Percentiles rank a stretch among this genome's conserved stretches.
Conservation (phyloP, 2,888 invertebrate genomes). For the Onchidella celtica region DNA sequence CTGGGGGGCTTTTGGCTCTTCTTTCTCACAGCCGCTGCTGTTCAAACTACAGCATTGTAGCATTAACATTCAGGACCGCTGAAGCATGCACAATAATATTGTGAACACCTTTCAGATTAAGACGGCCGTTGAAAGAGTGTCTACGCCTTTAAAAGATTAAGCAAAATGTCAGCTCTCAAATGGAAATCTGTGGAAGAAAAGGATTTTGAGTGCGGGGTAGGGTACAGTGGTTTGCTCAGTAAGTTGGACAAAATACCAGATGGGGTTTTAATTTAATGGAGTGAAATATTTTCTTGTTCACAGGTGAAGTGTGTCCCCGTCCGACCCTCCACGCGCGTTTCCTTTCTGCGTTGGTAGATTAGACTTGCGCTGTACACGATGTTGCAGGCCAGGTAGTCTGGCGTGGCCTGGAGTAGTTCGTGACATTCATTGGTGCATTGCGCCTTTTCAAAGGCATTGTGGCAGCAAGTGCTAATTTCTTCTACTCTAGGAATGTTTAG, state of each 20-base stretch:
- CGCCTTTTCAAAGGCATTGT: no score
- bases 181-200: not conserved
- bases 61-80: not conserved
- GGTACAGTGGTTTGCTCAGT: not conserved
- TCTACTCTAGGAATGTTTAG: no score
- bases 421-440: no score
- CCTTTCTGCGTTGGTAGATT: no score
- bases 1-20: not conserved
- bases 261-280: slow-evolving; percentile 23
- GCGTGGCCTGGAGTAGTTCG: no score
- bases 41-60: not conserved
- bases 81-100: slow-evolving; percentile 8
- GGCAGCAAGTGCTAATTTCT: no score
- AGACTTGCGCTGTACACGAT: no score
- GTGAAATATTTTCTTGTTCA: no score
- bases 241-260: not conserved
- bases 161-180: slow-evolving; percentile 12
- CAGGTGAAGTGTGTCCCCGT: no score
- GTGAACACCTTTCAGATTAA: not conserved
- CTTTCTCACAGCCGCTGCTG: slow-evolving; percentile 8
- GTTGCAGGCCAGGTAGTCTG: no score
- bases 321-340: no score
- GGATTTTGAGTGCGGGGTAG: slow-evolving; percentile 7
- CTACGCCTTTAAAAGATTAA: not conserved
- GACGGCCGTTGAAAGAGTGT: no score